Evolutionary conservation across 2,113 vertebrate species (phyloP), one percentile per base, ranked within the genome.

Genomic region (Neotragus pygmaeus): DNA sequence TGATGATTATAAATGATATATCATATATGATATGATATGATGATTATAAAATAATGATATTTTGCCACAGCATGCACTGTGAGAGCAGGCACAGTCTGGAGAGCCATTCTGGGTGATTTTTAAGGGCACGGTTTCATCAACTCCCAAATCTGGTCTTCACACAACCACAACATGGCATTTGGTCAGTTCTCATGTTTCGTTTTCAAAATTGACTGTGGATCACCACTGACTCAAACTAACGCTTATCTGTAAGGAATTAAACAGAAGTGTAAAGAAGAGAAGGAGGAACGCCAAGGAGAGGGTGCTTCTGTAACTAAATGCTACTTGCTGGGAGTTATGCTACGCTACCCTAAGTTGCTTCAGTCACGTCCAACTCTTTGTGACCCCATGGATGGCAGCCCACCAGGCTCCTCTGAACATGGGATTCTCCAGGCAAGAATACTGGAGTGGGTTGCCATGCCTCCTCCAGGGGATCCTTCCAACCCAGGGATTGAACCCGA

Each of bases 261-360:
- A 78, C 23, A n/a, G 33, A 66, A 30, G n/a, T 43, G 55, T 58
- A 36, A 91, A 84, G 33, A 16, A 33, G 43, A 43, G 53, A n/a
- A 78, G 27, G 58, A 16, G 36, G 36, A 73, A n/a, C 1, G 1
- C 7, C 39, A 13, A 87, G 45, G 70, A 47, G 4, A 47, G 17
- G 4, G 9, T n/a, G 16, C 2, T 6, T 36, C 58, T 1, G 1
- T 8, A 66, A 51, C 7, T 5, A 83, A 49, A 21, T 0, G 3
- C 2, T 28, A 25, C 53, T 75, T 39, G 58, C 87, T 70, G 19
- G n/a, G n/a, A 70, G 64, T 36, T 70, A 70, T 36, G n/a, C 64
- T 23, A 36, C 0, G 64, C n/a, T 70, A 70, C 9, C 3, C 19
- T 36, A 23, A 36, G 64, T 70, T 6, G 9, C n/a, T 70, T 70